Evolutionary conservation across 2,797 vertebrate genomes (phyloP), one percentile per base, ranked within the genome.

Genomic region (Loris lydekkerianus): DNA sequence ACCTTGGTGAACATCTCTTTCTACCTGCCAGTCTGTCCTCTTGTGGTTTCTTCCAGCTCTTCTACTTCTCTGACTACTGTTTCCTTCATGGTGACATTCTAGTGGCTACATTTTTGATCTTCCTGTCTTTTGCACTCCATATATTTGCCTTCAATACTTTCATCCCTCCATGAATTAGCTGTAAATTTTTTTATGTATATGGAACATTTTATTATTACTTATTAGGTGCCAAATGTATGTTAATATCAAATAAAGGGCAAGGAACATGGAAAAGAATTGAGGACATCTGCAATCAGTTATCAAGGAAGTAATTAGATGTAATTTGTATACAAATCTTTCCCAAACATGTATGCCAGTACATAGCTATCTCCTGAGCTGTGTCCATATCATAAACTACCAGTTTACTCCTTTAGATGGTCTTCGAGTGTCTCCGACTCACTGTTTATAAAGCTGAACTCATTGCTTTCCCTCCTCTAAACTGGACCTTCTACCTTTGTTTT

Each of bases 201-300:
- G 37, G 10, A 73, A 43, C 73, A 69, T 43, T 76, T 93, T 76
- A 75, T 82, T 85, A 93, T 70, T 21, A 17, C 70, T 78, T 75
- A 88, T 80, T 70, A 87, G 7, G 37, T 84, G 40, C 56, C 76
- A 86, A 94, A 75, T 75, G 34, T 37, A 90, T 70, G 53, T 83
- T 69, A 77, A 77, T 73, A 86, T 88, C 78, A 88, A 91, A 88
- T 23, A 92, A 85, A 95, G 56, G 77, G 15, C 31, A 95, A 90
- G 15, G 34, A 77, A 43, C n/a, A 53, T 58, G 49, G 67, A 72
- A 93, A 81, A 95, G 75, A 88, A 92, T 13, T 67, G 75, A 92
- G 37, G 53, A 67, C 20, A 58, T 17, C 29, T 89, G 34, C 58
- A 91, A 75, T 80, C 25, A 49, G 23, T 37, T 61, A 86, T 91